Base-by-base conservation (phyloP, 1,140 invertebrate species). In the Leptonema lineaticorne region DNA sequence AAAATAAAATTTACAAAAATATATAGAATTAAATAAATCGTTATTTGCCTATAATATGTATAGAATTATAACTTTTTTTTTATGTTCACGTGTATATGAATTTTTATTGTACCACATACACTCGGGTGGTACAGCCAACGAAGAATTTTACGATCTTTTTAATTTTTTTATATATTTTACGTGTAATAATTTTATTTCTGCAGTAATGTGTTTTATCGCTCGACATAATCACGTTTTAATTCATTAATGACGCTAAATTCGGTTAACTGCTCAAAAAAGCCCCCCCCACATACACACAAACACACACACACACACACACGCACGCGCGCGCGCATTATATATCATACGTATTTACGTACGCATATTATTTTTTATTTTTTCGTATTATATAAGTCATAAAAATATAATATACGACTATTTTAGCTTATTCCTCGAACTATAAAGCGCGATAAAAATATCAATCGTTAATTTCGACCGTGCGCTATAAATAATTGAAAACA, bases 141-240 rank as follows among this genome's bases (percentile, higher is more conserved):
- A 41, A 9, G 37, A 41, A 41, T 41, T 41, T 41, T 41, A 41
- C 16, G 2, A 41, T 16, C 37, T 3, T 20, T 48, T 48, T 46
- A 6, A 33, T 33, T 33, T 33, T 33, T 33, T 33, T 6, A 11
- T 45, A 3, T 45, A n/a, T 7, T 45, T 45, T 45, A n/a, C 37
- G 37, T 53, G 16, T 41, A 4, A 53, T 20, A 30, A 16, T 59
- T 59, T 59, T 20, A 53, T 26, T 53, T 53, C 20, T 20, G 50
- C 27, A 53, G 27, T 53, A 24, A 24, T 53, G 4, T 9, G 18
- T 9, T 53, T 33, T 59, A 33, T 59, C 57, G 57, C 28, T 20
- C 57, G 28, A n/a, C 29, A 18, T 46, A 46, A 46, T 62, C 59
- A 24, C 46, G 59, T 46, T 62, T 62, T 62, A 62, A 62, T 62